These are phyloP conservation scores for Sycophaga agraensis DNA, from an alignment of 1,140 invertebrate genomes.

Conservation along the genomic window DNA sequence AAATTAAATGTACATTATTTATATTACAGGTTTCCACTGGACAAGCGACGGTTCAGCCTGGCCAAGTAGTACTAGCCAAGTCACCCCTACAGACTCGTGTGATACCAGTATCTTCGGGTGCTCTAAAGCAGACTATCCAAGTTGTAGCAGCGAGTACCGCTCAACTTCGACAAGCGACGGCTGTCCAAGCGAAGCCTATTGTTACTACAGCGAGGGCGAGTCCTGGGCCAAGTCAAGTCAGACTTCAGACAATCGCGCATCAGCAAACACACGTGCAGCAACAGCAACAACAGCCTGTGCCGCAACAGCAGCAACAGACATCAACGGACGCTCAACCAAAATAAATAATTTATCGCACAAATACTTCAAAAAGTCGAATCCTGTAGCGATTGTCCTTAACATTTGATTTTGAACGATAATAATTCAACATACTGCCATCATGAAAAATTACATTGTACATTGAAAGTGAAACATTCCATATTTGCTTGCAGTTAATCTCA, in stretches of 20 bases:
- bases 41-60: conserved; percentile 44
- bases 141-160: conserved; percentile 53
- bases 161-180: conserved; percentile 48
- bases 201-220: conserved; percentile 49
- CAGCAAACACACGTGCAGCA: conserved; percentile 31
- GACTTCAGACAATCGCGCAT: conserved; percentile 51
- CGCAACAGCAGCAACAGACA: conserved; percentile 39
- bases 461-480: conserved; percentile 26
- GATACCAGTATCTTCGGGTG: conserved; percentile 55
- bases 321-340: conserved; percentile 44
- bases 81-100: conserved; percentile 55
- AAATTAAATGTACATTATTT: conserved; percentile 13
- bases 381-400: not conserved
- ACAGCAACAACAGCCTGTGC: conserved; percentile 9
- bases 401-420: not conserved
- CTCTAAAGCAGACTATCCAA: conserved; percentile 62
- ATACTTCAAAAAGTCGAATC: not conserved
- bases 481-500: conserved; percentile 14
- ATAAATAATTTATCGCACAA: conserved; percentile 31
- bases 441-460: conserved; percentile 14
- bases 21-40: conserved; percentile 45
- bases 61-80: conserved; percentile 53
- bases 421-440: conserved; percentile 6
- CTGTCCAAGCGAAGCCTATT: conserved; percentile 50
- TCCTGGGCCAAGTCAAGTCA: conserved; percentile 52